A percentile compares a stretch with the other conserved stretches of the same genome.
phyloP scores from a whole-genome alignment of 1,140 invertebrate species.

The Drosophila azteca region DNA sequence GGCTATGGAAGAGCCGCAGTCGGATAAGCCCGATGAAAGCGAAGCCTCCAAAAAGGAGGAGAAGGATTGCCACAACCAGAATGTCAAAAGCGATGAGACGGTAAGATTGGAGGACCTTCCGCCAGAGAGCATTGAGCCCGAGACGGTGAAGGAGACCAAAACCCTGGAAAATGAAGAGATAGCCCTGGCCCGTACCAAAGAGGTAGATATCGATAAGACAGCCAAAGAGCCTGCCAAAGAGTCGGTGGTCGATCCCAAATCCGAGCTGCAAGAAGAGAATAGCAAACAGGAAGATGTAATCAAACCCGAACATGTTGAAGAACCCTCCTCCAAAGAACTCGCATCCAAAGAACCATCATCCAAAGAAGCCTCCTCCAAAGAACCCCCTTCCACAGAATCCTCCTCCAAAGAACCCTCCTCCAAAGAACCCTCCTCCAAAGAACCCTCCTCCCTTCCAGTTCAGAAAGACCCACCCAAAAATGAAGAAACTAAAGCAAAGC shows the following conservation, averaged over 20 bases:
- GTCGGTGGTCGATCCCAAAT: background rate
- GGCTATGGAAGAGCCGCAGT: background rate
- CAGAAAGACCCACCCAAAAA: background rate
- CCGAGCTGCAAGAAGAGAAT: background rate
- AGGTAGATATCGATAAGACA: conserved; percentile 11
- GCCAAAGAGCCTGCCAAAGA: background rate
- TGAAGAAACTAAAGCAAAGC: conserved; percentile 14
- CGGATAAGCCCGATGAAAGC: conserved; percentile 18
- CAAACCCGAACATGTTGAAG: background rate
- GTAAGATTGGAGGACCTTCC: conserved; percentile 34
- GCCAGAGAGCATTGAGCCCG: conserved; percentile 29
- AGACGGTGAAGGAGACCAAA: conserved; percentile 62
- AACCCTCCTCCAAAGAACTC: background rate
- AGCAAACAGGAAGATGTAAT: background rate
- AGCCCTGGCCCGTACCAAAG: conserved; percentile 44
- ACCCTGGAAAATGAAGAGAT: conserved; percentile 64
- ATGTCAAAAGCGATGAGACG: conserved; percentile 51
- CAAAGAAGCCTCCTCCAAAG: background rate
- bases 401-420: background rate
- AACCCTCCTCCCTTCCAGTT: background rate
- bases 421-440: background rate
- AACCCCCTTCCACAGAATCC: background rate
- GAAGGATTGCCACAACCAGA: conserved; percentile 58
- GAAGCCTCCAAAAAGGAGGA: conserved; percentile 42
- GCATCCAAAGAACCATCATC: no score